Base-by-base conservation (phyloP, 2,113 vertebrate species). In the Mola mola region DNA sequence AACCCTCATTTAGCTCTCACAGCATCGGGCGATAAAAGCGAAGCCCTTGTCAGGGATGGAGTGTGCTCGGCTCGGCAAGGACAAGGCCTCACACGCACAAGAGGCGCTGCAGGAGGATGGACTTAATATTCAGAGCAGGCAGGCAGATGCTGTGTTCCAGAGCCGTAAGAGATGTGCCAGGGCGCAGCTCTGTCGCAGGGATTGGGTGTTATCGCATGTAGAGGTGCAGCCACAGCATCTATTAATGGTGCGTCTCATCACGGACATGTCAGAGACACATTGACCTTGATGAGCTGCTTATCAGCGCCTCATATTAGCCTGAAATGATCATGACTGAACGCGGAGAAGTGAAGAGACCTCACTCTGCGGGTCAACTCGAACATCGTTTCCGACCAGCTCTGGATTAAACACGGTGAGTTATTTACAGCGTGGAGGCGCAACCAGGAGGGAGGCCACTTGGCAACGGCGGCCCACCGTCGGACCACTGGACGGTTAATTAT, bases 21-120 rank as follows among this genome's bases (percentile, higher is more conserved):
- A 20, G 76, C 82, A 79, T 88, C 87, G 80, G 82, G 85, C 86
- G 88, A 91, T 89, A 86, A 90, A 89, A 88, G 79, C 49, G 7
- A 17, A 81, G 83, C 84, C 77, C 72, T 86, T 80, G 83, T 87
- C 85, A 72, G 87, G 76, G 72, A 79, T 82, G 79, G 84, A 81
- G 86, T 76, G 77, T 52, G 72, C 70, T 72, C 60, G 36, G 79
- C 72, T 77, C 75, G 64, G 79, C 89, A 90, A 91, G 89, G 90
- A 90, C 88, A 66, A 88, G 88, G 86, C 83, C 84, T 85, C 76
- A 80, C 80, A 81, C 80, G 79, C 81, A 74, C 60, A n/a, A 2
- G 65, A 80, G 74, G 57, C 65, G 19, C 69, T 21, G 21, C 42
- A 79, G 66, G 71, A 81, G 82, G 65, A 28, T 24, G 42, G 52